Base-by-base conservation (phyloP, 2,113 vertebrate genomes). In the Vulpes ferrilata region DNA sequence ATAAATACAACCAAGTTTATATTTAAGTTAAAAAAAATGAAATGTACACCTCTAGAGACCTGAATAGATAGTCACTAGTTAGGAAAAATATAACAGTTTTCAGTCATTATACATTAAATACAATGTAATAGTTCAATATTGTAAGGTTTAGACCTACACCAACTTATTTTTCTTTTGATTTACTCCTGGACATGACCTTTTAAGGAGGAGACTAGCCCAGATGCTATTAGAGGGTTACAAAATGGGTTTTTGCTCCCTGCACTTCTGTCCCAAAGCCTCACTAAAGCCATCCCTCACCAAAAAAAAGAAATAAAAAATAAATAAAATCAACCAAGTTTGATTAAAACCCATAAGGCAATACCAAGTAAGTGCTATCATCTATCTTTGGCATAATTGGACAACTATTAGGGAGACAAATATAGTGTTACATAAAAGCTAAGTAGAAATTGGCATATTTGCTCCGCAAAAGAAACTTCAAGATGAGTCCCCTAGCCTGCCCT, bases 81-180 rank as follows among this genome's bases (percentile, higher is more conserved):
- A 69, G 9, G 38, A 43, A 88, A 90, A 65, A 81, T 76, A 10
- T 90, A 76, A 59, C 25, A 17, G 25, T 67, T 90, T 86, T 80
- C 60, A 19, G 11, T 74, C 48, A 51, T 93, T 86, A 11, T 51
- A 83, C 57, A 5, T 88, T 93, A 86, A 89, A 67, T 92, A 53
- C 57, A 62, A 53, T 67, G 38, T 73, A 84, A 20, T 93, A 53
- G 9, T 64, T 15, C 7, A 87, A 19, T 60, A 73, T 65, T 65
- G 0, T 87, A 74, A 90, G 25, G 11, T 84, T 67, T 84, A 53
- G 5, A 90, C 94, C 19, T 12, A 83, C 20, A 23, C 23, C 53
- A 38, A 55, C 38, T 91, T 93, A 16, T 64, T 93, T 86, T 23
- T 90, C 2, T 95, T 93, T 96, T 73, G 15, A 81, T 93, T 93